A percentile compares a stretch with the other conserved stretches of the same genome.
Conservation (phyloP, 92 coral and sea anemone species). For the Parazoanthus darwini region DNA sequence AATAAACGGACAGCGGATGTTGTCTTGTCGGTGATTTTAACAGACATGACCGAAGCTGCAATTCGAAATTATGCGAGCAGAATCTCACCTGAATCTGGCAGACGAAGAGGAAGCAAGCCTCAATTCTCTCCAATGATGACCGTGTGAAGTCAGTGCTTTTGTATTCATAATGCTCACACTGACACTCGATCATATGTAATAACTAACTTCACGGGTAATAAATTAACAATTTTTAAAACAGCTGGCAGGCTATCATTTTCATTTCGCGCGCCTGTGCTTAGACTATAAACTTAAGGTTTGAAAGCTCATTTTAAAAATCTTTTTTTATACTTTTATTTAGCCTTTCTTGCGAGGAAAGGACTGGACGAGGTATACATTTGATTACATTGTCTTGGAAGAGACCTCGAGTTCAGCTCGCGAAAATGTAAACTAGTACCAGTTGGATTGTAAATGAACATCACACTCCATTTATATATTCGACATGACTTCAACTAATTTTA, state of each 20-base stretch:
- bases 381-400: too few species aligned
- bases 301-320: neutral
- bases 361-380: neutral
- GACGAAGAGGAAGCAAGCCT: conserved; percentile 65
- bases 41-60: too few species aligned
- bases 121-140: conserved; percentile 70
- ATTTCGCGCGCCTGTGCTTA: too few species aligned
- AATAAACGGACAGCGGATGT: neutral
- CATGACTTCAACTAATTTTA: neutral
- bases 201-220: neutral
- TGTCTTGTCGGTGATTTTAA: too few species aligned
- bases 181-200: neutral
- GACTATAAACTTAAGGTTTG: too few species aligned
- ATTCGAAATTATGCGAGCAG: neutral
- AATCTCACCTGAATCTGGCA: conserved; percentile 75
- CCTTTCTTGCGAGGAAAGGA: neutral
- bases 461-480: neutral
- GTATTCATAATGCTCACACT: neutral
- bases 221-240: neutral
- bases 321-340: too few species aligned
- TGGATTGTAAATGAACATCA: neutral
- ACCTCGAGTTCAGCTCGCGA: too few species aligned
- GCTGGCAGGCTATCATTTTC: too few species aligned
- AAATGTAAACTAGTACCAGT: too few species aligned
- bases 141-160: conserved; percentile 24